Base-by-base conservation (phyloP, 2,113 vertebrate genomes). In the Sinocyclocheilus maitianheensis region DNA sequence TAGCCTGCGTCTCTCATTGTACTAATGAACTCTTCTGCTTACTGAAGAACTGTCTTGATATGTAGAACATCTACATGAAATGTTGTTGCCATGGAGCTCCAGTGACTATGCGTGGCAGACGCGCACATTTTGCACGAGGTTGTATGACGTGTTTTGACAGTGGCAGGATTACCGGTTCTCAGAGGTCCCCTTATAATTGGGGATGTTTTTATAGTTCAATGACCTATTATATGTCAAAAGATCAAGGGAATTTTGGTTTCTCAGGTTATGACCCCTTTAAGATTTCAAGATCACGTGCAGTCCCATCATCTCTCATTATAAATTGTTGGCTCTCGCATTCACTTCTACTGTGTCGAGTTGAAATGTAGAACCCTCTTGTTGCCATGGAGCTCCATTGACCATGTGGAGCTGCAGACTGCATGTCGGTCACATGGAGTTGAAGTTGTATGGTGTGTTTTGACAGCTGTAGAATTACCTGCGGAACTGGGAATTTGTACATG, bases 301-400 rank as follows among this genome's bases (percentile, higher is more conserved):
- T 20, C 48, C 76, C 51, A 30, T 77, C 51, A 67, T 22, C 22
- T 34, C 34, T n/a, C 37, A 60, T 72, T 60, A 55, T 85, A 85
- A 37, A 85, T 85, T 81, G 87, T 82, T 85, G 63, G 46, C 63
- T 79, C 80, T 69, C 60, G 2, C 12, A 1, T 79, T 53, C 30
- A 37, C 40, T 62, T 74, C 26, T 65, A 20, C 62, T 67, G 63
- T 88, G 34, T 80, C 11, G 18, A 67, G 24, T 53, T 86, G 78
- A 37, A 75, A 63, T 83, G 30, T 65, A 58, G 71, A 88, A 60
- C 13, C 24, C 22, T 88, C 46, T 81, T 81, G 87, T 85, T 88
- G 84, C 84, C 87, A 88, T 88, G 85, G 85, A 55, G 77, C 88
- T 84, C 26, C 53, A 58, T 26, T 86, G 58, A 77, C 81, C 67